phyloP scores from a whole-genome alignment of 1,140 invertebrate species.

The Orius laevigatus region DNA sequence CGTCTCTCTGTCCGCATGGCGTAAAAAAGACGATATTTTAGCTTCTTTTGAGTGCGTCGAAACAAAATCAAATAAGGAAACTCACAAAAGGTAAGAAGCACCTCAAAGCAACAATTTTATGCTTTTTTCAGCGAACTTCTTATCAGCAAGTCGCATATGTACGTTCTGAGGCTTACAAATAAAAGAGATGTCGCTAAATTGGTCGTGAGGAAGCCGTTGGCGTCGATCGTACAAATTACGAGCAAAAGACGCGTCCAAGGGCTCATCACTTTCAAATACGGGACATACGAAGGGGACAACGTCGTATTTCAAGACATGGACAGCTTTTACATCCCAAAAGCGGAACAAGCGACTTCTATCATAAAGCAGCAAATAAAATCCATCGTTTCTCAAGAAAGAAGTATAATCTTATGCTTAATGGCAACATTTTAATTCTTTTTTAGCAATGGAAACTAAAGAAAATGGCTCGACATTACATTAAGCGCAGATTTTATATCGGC shows the following conservation, averaged over 20 bases:
- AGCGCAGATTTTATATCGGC: too few species aligned
- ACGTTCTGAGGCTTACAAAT: conserved; percentile 64
- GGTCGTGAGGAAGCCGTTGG: conserved; percentile 66
- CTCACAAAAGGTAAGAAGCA: conserved; percentile 49
- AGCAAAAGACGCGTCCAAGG: conserved; percentile 86
- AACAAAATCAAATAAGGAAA: conserved; percentile 70
- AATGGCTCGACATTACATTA: too few species aligned
- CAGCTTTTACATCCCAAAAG: conserved; percentile 79
- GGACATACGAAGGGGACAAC: conserved; percentile 54
- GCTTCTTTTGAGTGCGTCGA: conserved; percentile 81
- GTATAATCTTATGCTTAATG: too few species aligned
- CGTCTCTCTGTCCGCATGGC: conserved; percentile 53
- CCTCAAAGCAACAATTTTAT: too few species aligned
- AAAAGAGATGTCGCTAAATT: conserved; percentile 62
- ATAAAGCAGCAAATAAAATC: conserved; percentile 37
- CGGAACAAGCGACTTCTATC: conserved; percentile 73
- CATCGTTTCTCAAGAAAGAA: too few species aligned
- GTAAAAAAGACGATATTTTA: conserved; percentile 69
- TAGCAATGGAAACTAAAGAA: too few species aligned
- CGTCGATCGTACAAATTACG: conserved; percentile 87
- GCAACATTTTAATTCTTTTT: too few species aligned
- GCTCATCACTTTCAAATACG: conserved; percentile 91
- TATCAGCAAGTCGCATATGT: conserved; percentile 74
- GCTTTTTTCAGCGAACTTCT: conserved; percentile 55
- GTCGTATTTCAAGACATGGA: conserved; percentile 71